phyloP scores from a whole-genome alignment of 2,113 vertebrate species.

The Gallinago media region DNA sequence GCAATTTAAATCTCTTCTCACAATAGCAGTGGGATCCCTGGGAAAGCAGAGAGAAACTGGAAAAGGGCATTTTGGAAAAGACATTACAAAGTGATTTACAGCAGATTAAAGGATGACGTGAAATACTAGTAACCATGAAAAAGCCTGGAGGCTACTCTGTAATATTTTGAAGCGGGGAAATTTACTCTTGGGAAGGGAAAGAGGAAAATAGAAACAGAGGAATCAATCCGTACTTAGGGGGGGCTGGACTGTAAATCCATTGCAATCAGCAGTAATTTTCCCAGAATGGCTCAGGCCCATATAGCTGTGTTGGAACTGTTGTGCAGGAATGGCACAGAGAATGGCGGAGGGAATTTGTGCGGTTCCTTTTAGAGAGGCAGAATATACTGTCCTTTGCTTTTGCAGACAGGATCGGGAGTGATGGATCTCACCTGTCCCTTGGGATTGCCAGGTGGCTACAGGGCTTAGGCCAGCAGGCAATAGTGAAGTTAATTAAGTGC shows the following conservation, averaged over 20 bases:
- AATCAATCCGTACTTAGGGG: background rate
- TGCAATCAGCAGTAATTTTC: background rate
- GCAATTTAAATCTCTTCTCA: background rate
- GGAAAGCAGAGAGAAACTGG: background rate
- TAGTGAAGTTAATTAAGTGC: background rate
- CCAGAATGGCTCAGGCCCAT: background rate
- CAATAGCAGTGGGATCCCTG: background rate
- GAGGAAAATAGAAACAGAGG: background rate
- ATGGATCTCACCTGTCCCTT: background rate
- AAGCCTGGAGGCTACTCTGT: background rate
- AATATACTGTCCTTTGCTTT: background rate
- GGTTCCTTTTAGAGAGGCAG: background rate
- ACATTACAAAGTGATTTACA: background rate
- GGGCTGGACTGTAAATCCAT: background rate
- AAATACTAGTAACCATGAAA: background rate
- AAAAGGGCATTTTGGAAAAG: background rate
- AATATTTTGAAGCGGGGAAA: background rate
- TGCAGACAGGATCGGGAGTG: background rate
- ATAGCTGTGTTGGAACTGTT: background rate
- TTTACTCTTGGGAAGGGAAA: background rate
- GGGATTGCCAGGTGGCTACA: background rate
- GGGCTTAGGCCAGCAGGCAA: background rate
- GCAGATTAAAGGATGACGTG: background rate
- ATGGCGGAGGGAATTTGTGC: background rate
- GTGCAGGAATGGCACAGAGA: background rate